Percentiles rank a stretch among this genome's conserved stretches.
Conservation (phyloP, 2,113 vertebrate species). For the Sebastes schlegelii region DNA sequence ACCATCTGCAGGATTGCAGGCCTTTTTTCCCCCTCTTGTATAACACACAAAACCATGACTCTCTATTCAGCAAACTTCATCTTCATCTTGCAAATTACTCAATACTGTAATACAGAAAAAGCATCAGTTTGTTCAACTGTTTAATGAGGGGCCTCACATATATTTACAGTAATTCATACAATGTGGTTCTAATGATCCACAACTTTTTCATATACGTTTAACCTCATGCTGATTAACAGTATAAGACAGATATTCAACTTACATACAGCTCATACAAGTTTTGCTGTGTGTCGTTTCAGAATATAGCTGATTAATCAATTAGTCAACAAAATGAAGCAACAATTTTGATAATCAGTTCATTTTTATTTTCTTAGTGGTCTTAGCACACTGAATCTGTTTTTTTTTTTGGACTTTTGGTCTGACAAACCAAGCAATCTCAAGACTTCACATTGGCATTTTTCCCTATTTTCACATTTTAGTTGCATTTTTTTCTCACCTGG, state of each 20-base stretch:
- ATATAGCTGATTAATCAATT: neutral
- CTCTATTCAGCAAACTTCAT: neutral
- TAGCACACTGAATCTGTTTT: neutral
- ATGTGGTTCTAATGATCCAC: no score
- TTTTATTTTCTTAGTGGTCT: neutral
- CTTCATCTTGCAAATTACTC: neutral
- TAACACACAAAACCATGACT: neutral
- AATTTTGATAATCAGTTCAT: neutral
- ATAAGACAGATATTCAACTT: neutral
- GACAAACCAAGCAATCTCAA: neutral
- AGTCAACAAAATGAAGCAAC: neutral
- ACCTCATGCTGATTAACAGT: neutral
- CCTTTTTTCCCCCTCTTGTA: constrained; percentile 4
- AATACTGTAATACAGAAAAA: neutral
- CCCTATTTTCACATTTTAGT: neutral
- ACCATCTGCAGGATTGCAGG: constrained; percentile 34
- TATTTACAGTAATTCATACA: neutral
- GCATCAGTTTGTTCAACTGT: neutral
- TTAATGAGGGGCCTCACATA: neutral
- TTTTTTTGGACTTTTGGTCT: neutral
- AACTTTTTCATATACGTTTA: neutral
- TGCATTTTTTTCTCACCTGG: neutral
- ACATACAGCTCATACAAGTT: neutral
- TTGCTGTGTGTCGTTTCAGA: neutral
- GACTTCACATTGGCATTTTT: neutral